Evolutionary conservation across 2,797 vertebrate genomes (phyloP).

Genomic region (Setipinna tenuifilis): DNA sequence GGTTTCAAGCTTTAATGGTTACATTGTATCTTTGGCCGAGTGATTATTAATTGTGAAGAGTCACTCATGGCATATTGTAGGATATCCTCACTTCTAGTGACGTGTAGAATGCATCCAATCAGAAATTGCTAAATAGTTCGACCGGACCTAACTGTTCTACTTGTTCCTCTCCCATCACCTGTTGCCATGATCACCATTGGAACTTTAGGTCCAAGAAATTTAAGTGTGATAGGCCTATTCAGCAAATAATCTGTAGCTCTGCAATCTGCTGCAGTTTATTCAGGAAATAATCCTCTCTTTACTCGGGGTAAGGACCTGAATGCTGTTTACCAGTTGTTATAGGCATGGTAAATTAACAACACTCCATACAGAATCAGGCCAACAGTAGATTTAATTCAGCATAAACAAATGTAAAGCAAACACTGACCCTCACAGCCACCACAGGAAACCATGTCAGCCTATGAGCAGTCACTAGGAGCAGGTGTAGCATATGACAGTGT

Average conservation of each 20-base stretch:
- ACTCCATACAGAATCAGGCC: neutral
- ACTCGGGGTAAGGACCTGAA: neutral
- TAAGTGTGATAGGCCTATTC: neutral
- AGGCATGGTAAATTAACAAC: neutral
- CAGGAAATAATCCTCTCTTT: neutral
- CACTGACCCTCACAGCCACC: neutral
- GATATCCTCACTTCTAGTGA: too few species aligned
- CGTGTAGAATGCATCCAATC: too few species aligned
- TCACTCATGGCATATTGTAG: too few species aligned
- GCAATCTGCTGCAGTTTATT: neutral
- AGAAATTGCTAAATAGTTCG: too few species aligned
- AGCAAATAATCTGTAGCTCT: constrained; percentile 1
- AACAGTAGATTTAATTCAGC: neutral
- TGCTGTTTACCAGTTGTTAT: neutral
- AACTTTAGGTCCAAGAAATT: neutral
- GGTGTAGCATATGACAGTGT: too few species aligned
- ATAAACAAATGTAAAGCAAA: neutral
- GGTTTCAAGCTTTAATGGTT: too few species aligned
- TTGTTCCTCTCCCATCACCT: constrained; percentile 3
- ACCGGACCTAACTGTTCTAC: neutral
- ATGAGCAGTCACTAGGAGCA: neutral
- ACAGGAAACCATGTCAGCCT: neutral
- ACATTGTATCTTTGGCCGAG: too few species aligned
- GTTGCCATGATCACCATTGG: constrained; percentile 13
- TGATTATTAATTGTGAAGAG: too few species aligned